Percentiles rank a stretch among this genome's conserved stretches.
These are phyloP conservation scores for Odontocerum albicorne DNA, from an alignment of 2,888 invertebrate genomes.

Conservation along the genomic window DNA sequence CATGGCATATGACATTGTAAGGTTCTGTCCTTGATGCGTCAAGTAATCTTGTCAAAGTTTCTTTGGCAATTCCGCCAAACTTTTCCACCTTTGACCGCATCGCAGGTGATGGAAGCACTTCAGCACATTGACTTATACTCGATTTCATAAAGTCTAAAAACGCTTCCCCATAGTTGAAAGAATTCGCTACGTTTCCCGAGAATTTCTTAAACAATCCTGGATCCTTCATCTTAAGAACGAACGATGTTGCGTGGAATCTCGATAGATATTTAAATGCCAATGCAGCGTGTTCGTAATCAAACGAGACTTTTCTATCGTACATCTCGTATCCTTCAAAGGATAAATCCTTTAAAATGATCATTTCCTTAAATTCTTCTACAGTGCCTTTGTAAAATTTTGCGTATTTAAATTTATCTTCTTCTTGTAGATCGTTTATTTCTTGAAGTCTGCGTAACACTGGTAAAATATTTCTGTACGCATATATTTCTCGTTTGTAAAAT, in stretches of 20 bases:
- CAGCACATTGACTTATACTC: neutral
- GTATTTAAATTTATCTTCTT: slow-evolving; percentile 12
- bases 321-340: slow-evolving; percentile 14
- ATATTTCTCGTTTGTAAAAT: slow-evolving; percentile 26
- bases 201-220: slow-evolving; percentile 26
- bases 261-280: slow-evolving; percentile 19
- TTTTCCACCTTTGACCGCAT: neutral
- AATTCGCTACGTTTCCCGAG: neutral
- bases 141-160: neutral
- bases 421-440: slow-evolving; percentile 7
- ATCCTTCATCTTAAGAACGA: slow-evolving; percentile 16
- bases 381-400: slow-evolving; percentile 17
- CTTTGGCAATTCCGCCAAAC: slow-evolving; percentile 2
- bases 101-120: neutral
- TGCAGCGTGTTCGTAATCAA: slow-evolving; percentile 17
- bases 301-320: slow-evolving; percentile 6
- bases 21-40: slow-evolving; percentile 2
- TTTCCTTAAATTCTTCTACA: slow-evolving; percentile 18
- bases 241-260: slow-evolving; percentile 26
- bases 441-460: slow-evolving; percentile 13
- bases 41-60: neutral
- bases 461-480: slow-evolving; percentile 22
- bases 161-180: neutral
- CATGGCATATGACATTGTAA: slow-evolving; percentile 27
- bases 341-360: slow-evolving; percentile 26